Conservation (phyloP, 2,888 invertebrate species). For the Melanostoma mellinum region DNA sequence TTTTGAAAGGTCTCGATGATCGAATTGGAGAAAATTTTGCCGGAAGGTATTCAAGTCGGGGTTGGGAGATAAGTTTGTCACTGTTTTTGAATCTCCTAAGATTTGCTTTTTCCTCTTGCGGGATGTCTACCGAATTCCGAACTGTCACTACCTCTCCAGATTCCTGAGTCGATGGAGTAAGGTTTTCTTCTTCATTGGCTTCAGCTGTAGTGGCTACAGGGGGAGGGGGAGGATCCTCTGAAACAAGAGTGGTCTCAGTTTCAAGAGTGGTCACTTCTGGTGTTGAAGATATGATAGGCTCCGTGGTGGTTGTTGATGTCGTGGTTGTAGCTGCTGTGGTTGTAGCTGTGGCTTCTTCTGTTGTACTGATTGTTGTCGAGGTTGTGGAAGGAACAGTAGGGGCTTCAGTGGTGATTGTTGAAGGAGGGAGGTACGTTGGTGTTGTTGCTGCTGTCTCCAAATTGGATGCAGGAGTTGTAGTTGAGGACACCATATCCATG, state of each 20-base stretch:
- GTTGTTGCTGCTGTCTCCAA: constrained; percentile 41
- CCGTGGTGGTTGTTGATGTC: constrained; percentile 51
- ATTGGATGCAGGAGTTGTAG: constrained; percentile 38
- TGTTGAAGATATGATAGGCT: constrained; percentile 19
- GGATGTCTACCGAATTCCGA: constrained; percentile 6
- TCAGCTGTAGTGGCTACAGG: constrained; percentile 73
- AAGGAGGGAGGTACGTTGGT: constrained; percentile 58
- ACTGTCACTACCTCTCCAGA: constrained; percentile 46
- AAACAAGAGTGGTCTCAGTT: constrained; percentile 59
- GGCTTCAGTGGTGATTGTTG: constrained; percentile 5
- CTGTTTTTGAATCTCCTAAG: constrained; percentile 71
- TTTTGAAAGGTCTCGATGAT: constrained; percentile 12
- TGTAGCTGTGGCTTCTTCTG: constrained; percentile 61
- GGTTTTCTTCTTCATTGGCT: constrained; percentile 72
- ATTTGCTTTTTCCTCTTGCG: constrained; percentile 26
- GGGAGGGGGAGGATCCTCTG: constrained; percentile 52
- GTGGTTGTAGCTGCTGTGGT: constrained; percentile 53
- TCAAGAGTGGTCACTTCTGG: constrained; percentile 76
- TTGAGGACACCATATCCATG: constrained; percentile 78
- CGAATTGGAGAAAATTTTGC: constrained; percentile 74
- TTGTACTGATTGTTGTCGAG: constrained; percentile 43
- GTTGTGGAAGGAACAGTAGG: constrained; percentile 57
- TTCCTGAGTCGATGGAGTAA: constrained; percentile 53
- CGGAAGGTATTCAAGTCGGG: constrained; percentile 72
- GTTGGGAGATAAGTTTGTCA: constrained; percentile 78